phyloP scores from a whole-genome alignment of 2,113 vertebrate species.

The Tupaia chinensis region DNA sequence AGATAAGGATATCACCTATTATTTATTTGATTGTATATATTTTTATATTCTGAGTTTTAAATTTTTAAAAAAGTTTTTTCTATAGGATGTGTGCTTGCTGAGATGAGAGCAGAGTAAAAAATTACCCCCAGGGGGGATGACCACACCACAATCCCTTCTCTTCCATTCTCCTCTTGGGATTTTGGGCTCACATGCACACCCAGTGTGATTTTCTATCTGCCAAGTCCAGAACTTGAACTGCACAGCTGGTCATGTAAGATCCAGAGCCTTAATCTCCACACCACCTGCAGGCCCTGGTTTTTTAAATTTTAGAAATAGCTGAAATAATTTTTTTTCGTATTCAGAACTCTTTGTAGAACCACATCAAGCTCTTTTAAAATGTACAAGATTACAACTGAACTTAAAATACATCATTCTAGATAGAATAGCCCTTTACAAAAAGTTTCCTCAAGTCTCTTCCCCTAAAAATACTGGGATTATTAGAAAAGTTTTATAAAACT shows the following conservation, averaged over 20 bases:
- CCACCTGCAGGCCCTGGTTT: not conserved
- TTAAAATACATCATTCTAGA: not conserved
- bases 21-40: not conserved
- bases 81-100: too few relatives aligned
- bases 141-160: too few relatives aligned
- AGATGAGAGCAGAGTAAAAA: too few relatives aligned
- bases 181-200: too few relatives aligned
- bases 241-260: too few relatives aligned
- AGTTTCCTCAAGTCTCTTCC: constrained; percentile 1
- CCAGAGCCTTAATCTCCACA: too few relatives aligned
- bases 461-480: not conserved
- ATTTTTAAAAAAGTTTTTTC: not conserved
- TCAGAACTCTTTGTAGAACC: not conserved
- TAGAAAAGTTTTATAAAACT: not conserved
- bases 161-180: too few relatives aligned
- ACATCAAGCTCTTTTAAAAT: constrained; percentile 30
- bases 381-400: not conserved
- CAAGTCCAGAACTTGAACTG: too few relatives aligned
- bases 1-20: not conserved
- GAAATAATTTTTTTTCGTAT: not conserved
- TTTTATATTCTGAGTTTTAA: not conserved
- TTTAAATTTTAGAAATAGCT: constrained; percentile 42
- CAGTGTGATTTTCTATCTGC: too few relatives aligned
- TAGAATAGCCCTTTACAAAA: not conserved
- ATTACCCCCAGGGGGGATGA: too few relatives aligned